Conservation (phyloP, 2,113 vertebrate genomes). For the Eudyptes chrysolophus region DNA sequence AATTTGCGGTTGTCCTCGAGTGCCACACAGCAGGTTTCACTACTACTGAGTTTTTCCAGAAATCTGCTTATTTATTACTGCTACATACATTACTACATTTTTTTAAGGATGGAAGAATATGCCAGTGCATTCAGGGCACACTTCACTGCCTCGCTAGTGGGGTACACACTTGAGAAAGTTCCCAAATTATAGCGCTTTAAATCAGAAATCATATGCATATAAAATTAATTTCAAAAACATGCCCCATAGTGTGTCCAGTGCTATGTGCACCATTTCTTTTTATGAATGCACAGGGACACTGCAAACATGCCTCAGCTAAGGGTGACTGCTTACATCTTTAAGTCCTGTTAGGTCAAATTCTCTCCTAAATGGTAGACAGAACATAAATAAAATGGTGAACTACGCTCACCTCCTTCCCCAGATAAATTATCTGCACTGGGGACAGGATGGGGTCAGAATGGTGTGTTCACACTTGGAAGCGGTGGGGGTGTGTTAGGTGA, state of each 20-base stretch:
- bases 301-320: neutral
- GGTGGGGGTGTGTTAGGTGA: neutral
- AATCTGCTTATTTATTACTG: neutral
- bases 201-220: neutral
- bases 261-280: neutral
- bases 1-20: neutral
- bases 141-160: neutral
- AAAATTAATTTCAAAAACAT: neutral
- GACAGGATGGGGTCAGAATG: neutral
- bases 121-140: neutral
- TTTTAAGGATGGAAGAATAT: neutral
- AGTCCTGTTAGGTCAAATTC: neutral
- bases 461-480: neutral
- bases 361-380: neutral
- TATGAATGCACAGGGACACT: neutral
- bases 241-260: neutral
- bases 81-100: neutral
- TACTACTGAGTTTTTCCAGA: neutral
- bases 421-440: neutral
- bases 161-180: neutral
- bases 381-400: neutral
- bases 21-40: slow-evolving; percentile 12
- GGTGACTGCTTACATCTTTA: neutral
- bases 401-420: neutral
- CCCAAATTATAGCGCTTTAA: neutral